Evolutionary conservation across 2,888 invertebrate species (phyloP), one percentile per base, ranked within the genome.

Genomic region (Sphaerophoria taeniata): DNA sequence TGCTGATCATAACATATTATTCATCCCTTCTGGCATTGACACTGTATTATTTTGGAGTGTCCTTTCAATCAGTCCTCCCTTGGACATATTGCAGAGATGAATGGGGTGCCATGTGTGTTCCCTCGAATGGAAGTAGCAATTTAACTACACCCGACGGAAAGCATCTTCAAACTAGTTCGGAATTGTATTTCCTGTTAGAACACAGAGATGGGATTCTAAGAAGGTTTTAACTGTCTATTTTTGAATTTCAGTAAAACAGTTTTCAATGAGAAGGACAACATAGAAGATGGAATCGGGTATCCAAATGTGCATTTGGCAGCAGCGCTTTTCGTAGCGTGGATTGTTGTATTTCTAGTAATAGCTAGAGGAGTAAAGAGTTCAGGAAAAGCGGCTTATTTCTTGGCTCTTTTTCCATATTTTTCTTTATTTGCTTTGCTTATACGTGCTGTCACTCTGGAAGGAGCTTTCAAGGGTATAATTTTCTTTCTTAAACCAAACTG

Each of bases 301-400:
- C 96, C 96, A 0, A 93, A 95, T 60, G 96, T 96, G 95, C 93
- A 95, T 89, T 91, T 96, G 36, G 93, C 94, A 0, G 88, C 96
- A 0, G 95, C 95, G 72, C 92, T 97, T 7, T 90, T 96, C 0
- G 92, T 93, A 1, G 93, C 96, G 0, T 97, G 96, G 96, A 67
- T 94, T 4, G 90, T 94, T 1, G 94, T 96, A 49, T 96, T 95
- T 89, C 88, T 94, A 6, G 95, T 96, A 67, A 94, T 96, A 61
- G 93, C 95, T 31, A 94, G 94, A 84, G 96, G 96, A 9, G 95
- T 96, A 0, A 95, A 95, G 90, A 96, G 95, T 89, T 95, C 96
- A 0, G 96, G 97, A 56, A 96, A 96, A 91, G 96, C 95, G 0
- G 95, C 97, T 0, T 98, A 98, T 91, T 96, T 98, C 91, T 94